A percentile compares a stretch with the other conserved stretches of the same genome.
These are phyloP conservation scores for Entomobrya multifasciata DNA, from an alignment of 2,888 invertebrate species.

Conservation along the genomic window DNA sequence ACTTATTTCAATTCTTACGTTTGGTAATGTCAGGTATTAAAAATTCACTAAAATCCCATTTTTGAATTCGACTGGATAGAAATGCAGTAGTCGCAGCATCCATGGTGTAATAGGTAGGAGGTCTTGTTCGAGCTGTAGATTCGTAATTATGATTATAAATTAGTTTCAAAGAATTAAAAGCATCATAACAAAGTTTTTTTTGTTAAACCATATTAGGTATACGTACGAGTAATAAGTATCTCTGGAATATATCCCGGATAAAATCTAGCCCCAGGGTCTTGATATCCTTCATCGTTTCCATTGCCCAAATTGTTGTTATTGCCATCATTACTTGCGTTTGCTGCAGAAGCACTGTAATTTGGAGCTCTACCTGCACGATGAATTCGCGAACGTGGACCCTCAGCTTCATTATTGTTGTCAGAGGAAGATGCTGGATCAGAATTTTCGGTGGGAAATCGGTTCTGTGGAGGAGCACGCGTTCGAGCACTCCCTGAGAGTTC, in stretches of 20 bases:
- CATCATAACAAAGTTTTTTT: neutral
- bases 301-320: slow-evolving; percentile 37
- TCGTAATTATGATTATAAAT: no score
- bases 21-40: slow-evolving; percentile 77
- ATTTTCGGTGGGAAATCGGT: slow-evolving; percentile 44
- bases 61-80: slow-evolving; percentile 78
- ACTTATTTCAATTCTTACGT: slow-evolving; percentile 61
- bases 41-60: slow-evolving; percentile 79
- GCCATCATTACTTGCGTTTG: slow-evolving; percentile 29
- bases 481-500: slow-evolving; percentile 74
- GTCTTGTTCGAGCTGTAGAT: slow-evolving; percentile 75
- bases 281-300: slow-evolving; percentile 52
- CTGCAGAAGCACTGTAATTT: neutral
- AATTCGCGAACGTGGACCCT: slow-evolving; percentile 9
- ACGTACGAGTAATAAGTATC: slow-evolving; percentile 79
- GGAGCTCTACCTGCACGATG: neutral
- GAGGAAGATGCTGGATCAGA: slow-evolving; percentile 22
- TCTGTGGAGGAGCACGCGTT: slow-evolving; percentile 66
- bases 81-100: slow-evolving; percentile 79
- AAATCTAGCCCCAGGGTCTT: slow-evolving; percentile 75
- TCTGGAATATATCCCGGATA: slow-evolving; percentile 79
- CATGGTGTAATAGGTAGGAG: slow-evolving; percentile 78
- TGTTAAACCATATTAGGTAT: neutral
- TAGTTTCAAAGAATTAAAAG: neutral
- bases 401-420: slow-evolving; percentile 3